Base-by-base conservation (phyloP, 2,888 invertebrate species). In the Calameuta pallipes region DNA sequence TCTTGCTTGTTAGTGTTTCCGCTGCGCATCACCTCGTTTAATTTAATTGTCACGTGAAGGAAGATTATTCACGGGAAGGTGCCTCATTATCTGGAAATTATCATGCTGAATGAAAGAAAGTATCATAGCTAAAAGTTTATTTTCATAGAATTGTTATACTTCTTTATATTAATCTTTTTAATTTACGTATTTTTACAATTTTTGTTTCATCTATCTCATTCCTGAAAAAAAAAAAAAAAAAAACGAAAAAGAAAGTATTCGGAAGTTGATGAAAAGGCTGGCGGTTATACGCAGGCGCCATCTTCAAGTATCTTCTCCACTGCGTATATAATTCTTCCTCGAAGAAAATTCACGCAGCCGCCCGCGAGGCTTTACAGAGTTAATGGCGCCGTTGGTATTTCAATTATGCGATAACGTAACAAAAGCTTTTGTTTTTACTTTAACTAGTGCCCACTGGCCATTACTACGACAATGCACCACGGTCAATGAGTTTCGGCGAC, bases 321-420 rank as follows among this genome's bases (percentile, higher is more conserved):
- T 23, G 56, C 56, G 9, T 56, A 56, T 56, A 9, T 9, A 56
- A 9, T 56, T 56, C 23, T 56, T 56, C 3, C 56, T 56, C 9
- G 56, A 56, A 56, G 56, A 56, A 56, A 56, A 56, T 56, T 56
- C 9, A 56, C 9, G 56, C 9, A 9, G 23, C 23, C 9, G 9
- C 1, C 23, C 56, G 1, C 56, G 56, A 56, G 23, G 56, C 56
- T 56, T 56, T 1, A 23, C 56, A 23, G 9, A 56, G 56, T 56
- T 30, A 77, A 77, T 75, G 75, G 74, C 75, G 71, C 56, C 30
- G 15, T 75, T 56, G 56, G 56, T 23, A 79, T 81, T 85, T 81
- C 81, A 82, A 83, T 84, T 84, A 80, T 79, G 75, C 73, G 79
- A 79, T 80, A 79, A 82, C 76, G 76, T 75, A 76, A 82, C 82